Conservation (phyloP, 35 echinoderm and acorn worm genomes). For the Heliocidaris erythrogramma region DNA sequence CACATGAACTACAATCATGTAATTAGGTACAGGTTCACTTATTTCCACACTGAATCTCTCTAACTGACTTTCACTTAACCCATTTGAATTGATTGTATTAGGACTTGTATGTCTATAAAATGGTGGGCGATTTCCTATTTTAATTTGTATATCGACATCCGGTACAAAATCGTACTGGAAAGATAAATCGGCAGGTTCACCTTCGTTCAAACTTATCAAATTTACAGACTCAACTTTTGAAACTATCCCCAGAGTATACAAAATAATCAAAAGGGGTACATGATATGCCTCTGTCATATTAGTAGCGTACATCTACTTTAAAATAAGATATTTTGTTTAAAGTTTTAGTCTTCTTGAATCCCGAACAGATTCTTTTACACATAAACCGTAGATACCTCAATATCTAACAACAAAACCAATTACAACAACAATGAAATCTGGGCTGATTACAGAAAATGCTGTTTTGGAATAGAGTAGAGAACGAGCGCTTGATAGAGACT, state of each 20-base stretch:
- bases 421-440: too few relatives aligned
- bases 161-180: background rate
- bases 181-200: background rate
- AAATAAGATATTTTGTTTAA: too few relatives aligned
- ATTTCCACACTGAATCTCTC: background rate
- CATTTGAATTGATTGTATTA: background rate
- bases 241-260: background rate
- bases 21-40: background rate
- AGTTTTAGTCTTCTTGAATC: too few relatives aligned
- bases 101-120: background rate
- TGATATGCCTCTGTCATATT: background rate
- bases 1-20: background rate
- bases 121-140: background rate
- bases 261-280: background rate
- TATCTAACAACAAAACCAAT: too few relatives aligned
- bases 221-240: background rate
- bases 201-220: background rate
- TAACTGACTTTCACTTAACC: background rate
- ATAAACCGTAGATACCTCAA: too few relatives aligned
- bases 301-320: too few relatives aligned
- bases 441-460: too few relatives aligned
- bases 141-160: background rate
- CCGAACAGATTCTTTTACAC: too few relatives aligned
- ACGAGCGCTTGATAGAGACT: too few relatives aligned
- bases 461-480: too few relatives aligned